These are phyloP conservation scores for Myrmecobius fasciatus DNA, from an alignment of 2,113 vertebrate genomes.

Conservation along the genomic window DNA sequence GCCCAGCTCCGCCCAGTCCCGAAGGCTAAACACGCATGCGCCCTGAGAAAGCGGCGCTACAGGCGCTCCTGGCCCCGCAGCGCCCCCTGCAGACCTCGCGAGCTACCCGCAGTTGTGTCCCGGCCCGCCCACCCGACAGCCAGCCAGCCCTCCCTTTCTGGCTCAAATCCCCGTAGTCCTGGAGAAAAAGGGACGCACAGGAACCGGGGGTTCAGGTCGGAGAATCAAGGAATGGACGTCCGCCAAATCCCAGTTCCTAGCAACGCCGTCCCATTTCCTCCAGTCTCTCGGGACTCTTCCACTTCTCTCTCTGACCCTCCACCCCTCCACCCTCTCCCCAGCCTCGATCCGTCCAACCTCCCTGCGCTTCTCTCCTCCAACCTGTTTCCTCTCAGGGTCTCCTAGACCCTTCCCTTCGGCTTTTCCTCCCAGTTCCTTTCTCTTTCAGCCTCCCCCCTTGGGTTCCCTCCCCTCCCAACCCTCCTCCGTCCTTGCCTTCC, in stretches of 20 bases:
- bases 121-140: neutral
- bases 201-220: accelerated
- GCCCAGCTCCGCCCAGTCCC: neutral
- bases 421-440: no score
- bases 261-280: accelerated
- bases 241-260: neutral
- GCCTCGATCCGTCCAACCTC: neutral
- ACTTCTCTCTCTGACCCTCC: neutral
- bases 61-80: neutral
- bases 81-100: constrained; percentile 18
- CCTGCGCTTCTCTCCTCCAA: neutral
- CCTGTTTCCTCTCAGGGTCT: no score
- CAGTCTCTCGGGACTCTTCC: neutral
- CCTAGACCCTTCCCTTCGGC: no score
- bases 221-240: neutral
- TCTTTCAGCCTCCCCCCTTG: neutral
- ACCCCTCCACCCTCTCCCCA: neutral
- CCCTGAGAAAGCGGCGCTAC: neutral
- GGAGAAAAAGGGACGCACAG: constrained; percentile 63
- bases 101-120: neutral
- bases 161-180: constrained; percentile 42
- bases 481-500: no score
- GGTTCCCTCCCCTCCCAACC: neutral
- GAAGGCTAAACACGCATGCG: neutral
- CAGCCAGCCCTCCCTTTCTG: neutral